Evolutionary conservation across 2,113 vertebrate genomes (phyloP), one percentile per base, ranked within the genome.

Genomic region (Equus przewalskii): DNA sequence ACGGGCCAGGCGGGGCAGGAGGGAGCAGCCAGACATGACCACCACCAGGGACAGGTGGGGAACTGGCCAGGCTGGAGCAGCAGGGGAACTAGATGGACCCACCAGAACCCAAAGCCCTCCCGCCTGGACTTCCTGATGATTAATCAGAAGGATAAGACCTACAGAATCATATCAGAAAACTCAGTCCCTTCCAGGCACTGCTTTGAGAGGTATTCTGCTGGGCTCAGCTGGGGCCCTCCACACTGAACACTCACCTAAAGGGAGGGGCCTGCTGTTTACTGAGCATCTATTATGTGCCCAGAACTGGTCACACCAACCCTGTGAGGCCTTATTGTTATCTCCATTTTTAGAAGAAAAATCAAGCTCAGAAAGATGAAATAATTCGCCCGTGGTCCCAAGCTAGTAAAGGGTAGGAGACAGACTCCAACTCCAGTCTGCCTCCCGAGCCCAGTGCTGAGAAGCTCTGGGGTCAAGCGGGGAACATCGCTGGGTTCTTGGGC

Each of bases 1-100:
- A 0, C 0, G 3, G 22, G 64, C 14, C 1, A 18, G 62, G 33
- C 0, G 1, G 10, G 44, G 10, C 22, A 0, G 82, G 24, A 14
- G 30, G 51, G 1, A 3, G 3, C 46, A 36, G 4, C 3, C 0
- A 14, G 44, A 5, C 46, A 0, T 9, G 21, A 19, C 65, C 4
- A 3, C 16, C 72, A 9, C 21, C 60, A 26, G 73, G 60, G 26
- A 65, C 65, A 64, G 64, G 13, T 0, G 6, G 41, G 18, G 33
- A 56, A 36, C 4, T 1, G 24, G 62, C 18, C 1, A 7, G n/a
- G 26, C 41, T 1, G 11, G 1, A 65, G 36, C 13, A 0, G 6
- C 58, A 0, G 28, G 36, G 51, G 10, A 70, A 41, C 26, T 2
- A 1, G 0, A 5, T 12, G 65, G 41, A 41, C 12, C 41, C 33